Base-by-base conservation (phyloP, 2,113 vertebrate species). In the Gallinago media region DNA sequence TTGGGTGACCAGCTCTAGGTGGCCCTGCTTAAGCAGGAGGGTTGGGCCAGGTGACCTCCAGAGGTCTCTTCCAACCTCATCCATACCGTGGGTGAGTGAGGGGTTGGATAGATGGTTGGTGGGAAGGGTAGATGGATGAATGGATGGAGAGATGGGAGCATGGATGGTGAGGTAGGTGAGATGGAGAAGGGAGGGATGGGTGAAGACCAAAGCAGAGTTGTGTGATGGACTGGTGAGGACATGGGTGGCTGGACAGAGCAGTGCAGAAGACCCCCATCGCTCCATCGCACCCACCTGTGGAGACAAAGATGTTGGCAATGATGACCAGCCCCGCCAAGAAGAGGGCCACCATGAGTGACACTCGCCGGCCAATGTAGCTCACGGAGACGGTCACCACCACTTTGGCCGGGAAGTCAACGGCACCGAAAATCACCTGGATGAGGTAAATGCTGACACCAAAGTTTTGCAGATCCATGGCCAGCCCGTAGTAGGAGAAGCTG, bases 391-490 rank as follows among this genome's bases (percentile, higher is more conserved):
- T 98, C 89, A 98, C 96, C 22, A 98, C 9, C 12, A 99, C 34
- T 62, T 99, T 99, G 95, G 99, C 98, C 0, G 99, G 99, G 96
- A 99, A 76, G 87, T 99, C 99, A 4, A 99, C 98, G 0, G 98
- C 98, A 2, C 98, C 99, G 1, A 99, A 99, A 85, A 99, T 99
- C 67, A 99, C 94, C 97, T 99, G 99, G 83, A 99, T 98, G 62
- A 99, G 97, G 97, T 99, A 99, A 89, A 99, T 98, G 97, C 97
- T 99, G 83, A 99, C 98, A 6, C 99, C 99, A 1, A 99, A 99
- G 95, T 99, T 99, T 92, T 99, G 99, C 67, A 99, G 97, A 77
- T 99, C 99, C 99, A 99, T 99, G 23, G 98, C 99, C 95, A 99
- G 75, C 27, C 99, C 99, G 0, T 99, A 99, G 96, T 99, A 99